These are phyloP conservation scores for Ramphastos sulfuratus DNA, from an alignment of 2,113 vertebrate species.

Conservation along the genomic window DNA sequence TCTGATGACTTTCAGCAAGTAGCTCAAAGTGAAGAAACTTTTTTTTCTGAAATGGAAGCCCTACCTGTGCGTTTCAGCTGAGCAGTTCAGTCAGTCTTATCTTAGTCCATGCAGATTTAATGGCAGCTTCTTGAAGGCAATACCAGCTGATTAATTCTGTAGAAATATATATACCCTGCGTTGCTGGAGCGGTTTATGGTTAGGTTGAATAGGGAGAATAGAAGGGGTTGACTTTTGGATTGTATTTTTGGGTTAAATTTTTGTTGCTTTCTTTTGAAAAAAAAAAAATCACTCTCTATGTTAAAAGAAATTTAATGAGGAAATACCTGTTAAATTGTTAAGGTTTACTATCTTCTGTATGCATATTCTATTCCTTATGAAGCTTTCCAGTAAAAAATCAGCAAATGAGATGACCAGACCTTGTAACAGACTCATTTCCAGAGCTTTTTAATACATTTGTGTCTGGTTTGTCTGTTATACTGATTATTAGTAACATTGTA, in stretches of 20 bases:
- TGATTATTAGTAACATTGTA: background rate
- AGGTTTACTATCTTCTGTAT: background rate
- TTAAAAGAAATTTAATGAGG: background rate
- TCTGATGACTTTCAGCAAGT: background rate
- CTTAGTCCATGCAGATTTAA: background rate
- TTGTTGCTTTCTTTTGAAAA: background rate
- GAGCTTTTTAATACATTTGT: background rate
- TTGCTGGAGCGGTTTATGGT: background rate
- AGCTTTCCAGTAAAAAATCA: background rate
- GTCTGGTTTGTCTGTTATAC: background rate
- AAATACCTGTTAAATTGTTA: background rate
- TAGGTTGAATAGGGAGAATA: background rate
- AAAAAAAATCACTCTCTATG: background rate
- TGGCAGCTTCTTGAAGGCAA: background rate
- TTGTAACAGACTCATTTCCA: background rate
- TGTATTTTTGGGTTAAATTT: background rate
- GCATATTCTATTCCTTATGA: background rate
- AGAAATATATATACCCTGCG: background rate
- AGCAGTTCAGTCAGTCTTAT: background rate
- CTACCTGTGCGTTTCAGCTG: background rate
- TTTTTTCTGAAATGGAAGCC: background rate
- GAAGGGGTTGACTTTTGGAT: background rate
- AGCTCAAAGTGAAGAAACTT: background rate
- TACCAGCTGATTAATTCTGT: background rate
- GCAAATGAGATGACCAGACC: background rate